Evolutionary conservation across 2,888 invertebrate genomes (phyloP).

Genomic region (Arrhopalites spinosus): DNA sequence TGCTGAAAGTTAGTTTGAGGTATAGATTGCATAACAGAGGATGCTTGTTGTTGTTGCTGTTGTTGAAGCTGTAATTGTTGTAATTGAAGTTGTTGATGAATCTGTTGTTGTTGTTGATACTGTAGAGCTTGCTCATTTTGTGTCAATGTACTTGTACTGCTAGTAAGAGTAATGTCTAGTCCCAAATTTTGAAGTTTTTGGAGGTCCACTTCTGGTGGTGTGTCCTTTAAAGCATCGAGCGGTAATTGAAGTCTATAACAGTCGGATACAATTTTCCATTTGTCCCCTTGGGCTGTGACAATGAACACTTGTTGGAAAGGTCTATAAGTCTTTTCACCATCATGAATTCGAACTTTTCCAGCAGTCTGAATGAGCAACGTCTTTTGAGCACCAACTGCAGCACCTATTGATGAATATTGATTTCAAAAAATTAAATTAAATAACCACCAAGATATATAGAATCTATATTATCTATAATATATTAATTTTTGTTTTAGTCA

Average conservation of each 20-base stretch:
- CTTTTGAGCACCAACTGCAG: conserved; percentile 73
- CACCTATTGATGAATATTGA: too few species aligned
- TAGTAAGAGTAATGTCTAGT: not conserved
- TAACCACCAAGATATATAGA: too few species aligned
- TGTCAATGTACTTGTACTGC: not conserved
- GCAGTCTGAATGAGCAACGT: conserved; percentile 83
- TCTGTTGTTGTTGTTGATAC: conserved; percentile 10
- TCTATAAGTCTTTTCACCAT: conserved; percentile 63
- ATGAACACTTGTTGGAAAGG: conserved; percentile 85
- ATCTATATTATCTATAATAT: not conserved
- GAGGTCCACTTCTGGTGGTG: conserved; percentile 3
- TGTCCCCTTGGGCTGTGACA: conserved; percentile 83
- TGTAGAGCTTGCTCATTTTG: not conserved
- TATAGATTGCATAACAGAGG: not conserved
- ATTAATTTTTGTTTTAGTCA: conserved; percentile 29
- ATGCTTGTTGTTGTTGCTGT: conserved; percentile 27
- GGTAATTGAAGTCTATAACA: conserved; percentile 67
- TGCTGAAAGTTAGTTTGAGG: conserved; percentile 12
- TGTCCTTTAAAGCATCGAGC: conserved; percentile 12
- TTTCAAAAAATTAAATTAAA: too few species aligned
- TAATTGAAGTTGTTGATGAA: conserved; percentile 5
- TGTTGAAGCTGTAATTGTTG: conserved; percentile 3
- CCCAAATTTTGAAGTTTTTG: conserved; percentile 18
- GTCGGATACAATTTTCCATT: conserved; percentile 93
- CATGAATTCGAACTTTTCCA: conserved; percentile 77